These are phyloP conservation scores for Pluvialis apricaria DNA, from an alignment of 2,113 vertebrate species.

Conservation along the genomic window DNA sequence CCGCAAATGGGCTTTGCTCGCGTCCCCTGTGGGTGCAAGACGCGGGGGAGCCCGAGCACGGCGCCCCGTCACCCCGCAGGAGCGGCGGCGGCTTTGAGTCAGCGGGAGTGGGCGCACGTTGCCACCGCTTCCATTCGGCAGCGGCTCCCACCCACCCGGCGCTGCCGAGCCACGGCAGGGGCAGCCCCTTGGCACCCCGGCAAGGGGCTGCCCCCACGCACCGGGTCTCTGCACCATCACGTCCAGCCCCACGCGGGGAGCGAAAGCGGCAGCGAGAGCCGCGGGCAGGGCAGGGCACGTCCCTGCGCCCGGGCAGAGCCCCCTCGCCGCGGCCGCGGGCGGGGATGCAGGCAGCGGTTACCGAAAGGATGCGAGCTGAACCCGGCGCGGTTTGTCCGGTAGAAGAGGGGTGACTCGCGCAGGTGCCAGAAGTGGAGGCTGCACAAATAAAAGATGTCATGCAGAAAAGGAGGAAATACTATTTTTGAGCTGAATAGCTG, in stretches of 20 bases:
- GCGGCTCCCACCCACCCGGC: neutral
- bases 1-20: fast-evolving
- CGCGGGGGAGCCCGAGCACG: neutral
- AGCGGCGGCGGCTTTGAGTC: neutral
- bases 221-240: neutral
- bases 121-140: neutral
- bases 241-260: fast-evolving
- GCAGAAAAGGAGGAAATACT: constrained; percentile 62
- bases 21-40: neutral
- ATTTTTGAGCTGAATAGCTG: constrained; percentile 22
- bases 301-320: neutral
- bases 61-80: neutral
- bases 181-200: neutral
- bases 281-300: neutral
- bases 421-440: constrained; percentile 11
- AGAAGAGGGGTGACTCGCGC: neutral
- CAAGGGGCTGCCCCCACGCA: too few species aligned
- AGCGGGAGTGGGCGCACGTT: neutral
- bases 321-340: fast-evolving
- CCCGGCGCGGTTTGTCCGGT: neutral
- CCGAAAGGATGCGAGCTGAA: neutral
- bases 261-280: neutral
- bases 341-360: neutral
- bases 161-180: neutral
- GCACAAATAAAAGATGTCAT: constrained; percentile 1